phyloP scores from a whole-genome alignment of 2,888 invertebrate species.

The Petrolisthes manimaculis region DNA sequence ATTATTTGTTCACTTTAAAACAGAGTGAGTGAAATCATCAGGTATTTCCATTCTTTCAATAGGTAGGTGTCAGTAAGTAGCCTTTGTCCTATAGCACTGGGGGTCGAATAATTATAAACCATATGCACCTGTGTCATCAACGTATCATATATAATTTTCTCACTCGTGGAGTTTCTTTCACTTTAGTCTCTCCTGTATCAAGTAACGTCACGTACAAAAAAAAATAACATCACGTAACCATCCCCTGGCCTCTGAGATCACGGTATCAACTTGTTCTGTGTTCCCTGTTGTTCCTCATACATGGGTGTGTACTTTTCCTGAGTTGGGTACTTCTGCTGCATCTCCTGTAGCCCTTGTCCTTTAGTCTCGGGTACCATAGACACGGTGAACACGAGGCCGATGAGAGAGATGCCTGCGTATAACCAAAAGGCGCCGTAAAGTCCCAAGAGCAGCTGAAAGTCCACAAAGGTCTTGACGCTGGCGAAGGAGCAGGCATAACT shows the following conservation, averaged over 20 bases:
- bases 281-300: constrained; percentile 44
- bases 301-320: constrained; percentile 63
- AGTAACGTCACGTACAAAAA: neutral
- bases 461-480: constrained; percentile 87
- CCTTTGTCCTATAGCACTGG: too few relatives aligned
- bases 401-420: constrained; percentile 85
- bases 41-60: too few relatives aligned
- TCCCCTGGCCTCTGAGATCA: constrained; percentile 20
- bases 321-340: constrained; percentile 73
- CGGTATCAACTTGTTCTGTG: constrained; percentile 61
- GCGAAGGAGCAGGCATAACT: constrained; percentile 89
- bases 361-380: constrained; percentile 92
- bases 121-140: too few relatives aligned
- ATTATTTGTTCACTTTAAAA: too few relatives aligned
- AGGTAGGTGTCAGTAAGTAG: too few relatives aligned
- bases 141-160: neutral
- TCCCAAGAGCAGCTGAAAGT: constrained; percentile 82
- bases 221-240: neutral
- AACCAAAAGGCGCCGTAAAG: constrained; percentile 89
- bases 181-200: neutral
- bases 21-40: too few relatives aligned
- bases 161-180: neutral
- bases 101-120: too few relatives aligned
- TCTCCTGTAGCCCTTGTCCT: constrained; percentile 89
- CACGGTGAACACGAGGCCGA: constrained; percentile 87